Evolutionary conservation across 2,113 vertebrate species (phyloP).

Genomic region (Triplophysa siluroides): DNA sequence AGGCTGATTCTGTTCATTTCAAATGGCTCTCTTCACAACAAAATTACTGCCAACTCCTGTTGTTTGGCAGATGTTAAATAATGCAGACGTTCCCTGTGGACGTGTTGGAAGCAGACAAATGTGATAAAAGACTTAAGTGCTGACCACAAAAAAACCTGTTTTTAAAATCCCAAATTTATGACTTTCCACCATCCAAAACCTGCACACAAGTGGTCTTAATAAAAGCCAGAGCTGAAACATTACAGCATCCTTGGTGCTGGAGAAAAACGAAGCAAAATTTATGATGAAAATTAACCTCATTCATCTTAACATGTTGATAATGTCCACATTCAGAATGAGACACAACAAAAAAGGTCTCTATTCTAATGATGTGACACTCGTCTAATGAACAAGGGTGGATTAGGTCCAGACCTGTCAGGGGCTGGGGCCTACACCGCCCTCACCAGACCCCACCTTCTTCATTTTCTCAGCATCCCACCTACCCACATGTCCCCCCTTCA

Average conservation of each 20-base stretch:
- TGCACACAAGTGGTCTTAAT: not conserved
- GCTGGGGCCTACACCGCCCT: slow-evolving; percentile 16
- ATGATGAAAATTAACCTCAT: not conserved
- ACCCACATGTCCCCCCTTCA: slow-evolving; percentile 59
- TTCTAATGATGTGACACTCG: not conserved
- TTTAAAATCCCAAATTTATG: slow-evolving; percentile 14
- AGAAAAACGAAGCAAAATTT: not conserved
- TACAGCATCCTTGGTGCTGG: not conserved
- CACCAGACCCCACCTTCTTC: slow-evolving; percentile 34
- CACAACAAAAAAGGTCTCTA: slow-evolving; percentile 22
- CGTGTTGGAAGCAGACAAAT: slow-evolving; percentile 26
- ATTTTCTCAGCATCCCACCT: slow-evolving; percentile 49
- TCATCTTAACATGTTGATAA: not conserved
- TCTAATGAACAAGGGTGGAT: slow-evolving; percentile 46
- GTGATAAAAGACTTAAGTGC: slow-evolving; percentile 25
- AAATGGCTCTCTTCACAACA: slow-evolving; percentile 11
- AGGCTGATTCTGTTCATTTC: not conserved
- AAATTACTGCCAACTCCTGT: slow-evolving; percentile 30
- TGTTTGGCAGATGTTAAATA: slow-evolving; percentile 34
- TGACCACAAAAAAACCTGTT: slow-evolving; percentile 8
- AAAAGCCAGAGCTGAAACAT: not conserved
- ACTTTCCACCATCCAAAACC: slow-evolving; percentile 1
- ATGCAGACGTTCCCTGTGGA: slow-evolving; percentile 19
- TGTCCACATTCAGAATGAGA: not conserved
- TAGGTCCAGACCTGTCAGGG: slow-evolving; percentile 31